Conservation (phyloP, 2,888 invertebrate species). For the Stenodera caucasica region DNA sequence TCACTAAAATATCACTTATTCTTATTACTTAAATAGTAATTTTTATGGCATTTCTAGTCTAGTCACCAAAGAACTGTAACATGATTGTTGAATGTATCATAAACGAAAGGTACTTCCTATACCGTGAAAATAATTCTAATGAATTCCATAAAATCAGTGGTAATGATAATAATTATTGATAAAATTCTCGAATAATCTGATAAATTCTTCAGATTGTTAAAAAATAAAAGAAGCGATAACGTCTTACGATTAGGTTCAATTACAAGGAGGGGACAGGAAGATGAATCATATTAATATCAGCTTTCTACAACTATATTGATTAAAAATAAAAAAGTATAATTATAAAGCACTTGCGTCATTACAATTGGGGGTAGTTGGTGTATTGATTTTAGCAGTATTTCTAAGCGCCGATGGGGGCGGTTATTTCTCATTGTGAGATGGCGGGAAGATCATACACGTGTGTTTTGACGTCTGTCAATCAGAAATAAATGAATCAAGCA, state of each 20-base stretch:
- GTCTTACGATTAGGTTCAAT: too few relatives aligned
- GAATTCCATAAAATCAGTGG: neutral
- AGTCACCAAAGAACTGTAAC: neutral
- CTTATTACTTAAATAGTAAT: constrained; percentile 11
- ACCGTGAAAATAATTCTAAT: neutral
- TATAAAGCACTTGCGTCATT: constrained; percentile 40
- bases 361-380: constrained; percentile 34
- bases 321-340: constrained; percentile 34
- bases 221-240: neutral
- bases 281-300: constrained; percentile 1
- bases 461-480: constrained; percentile 50
- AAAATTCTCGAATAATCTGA: neutral
- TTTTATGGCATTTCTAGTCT: neutral
- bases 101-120: too few relatives aligned
- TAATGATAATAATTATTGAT: neutral
- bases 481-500: constrained; percentile 35
- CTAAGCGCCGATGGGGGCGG: constrained; percentile 30
- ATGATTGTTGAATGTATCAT: neutral
- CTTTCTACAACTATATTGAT: constrained; percentile 35
- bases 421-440: constrained; percentile 39
- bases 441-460: constrained; percentile 50
- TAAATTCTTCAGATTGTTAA: neutral
- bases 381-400: constrained; percentile 43
- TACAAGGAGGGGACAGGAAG: constrained; percentile 8
- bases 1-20: constrained; percentile 15